These are phyloP conservation scores for Gila orcuttii DNA, from an alignment of 2,113 vertebrate species.

Conservation along the genomic window DNA sequence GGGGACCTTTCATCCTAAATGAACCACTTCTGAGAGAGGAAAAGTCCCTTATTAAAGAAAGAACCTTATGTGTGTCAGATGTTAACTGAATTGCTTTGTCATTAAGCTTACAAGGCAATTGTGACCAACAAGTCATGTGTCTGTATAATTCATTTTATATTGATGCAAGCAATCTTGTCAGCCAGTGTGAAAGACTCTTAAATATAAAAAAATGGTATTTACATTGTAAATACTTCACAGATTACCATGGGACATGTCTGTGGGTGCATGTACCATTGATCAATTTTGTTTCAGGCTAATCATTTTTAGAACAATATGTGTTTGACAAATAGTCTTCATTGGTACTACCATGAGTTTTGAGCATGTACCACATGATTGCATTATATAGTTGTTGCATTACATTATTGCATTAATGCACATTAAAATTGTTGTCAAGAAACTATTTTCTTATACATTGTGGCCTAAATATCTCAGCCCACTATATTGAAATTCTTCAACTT, in stretches of 20 bases:
- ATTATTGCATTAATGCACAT: too few relatives aligned
- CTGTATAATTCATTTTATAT: neutral
- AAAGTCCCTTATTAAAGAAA: conserved; percentile 32
- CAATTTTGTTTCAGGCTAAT: too few relatives aligned
- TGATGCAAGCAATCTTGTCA: neutral
- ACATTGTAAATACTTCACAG: neutral
- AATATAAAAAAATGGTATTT: neutral
- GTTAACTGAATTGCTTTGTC: conserved; percentile 19
- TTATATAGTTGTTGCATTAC: too few relatives aligned
- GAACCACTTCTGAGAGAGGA: neutral
- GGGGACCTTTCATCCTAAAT: conserved; percentile 48
- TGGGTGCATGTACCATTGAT: too few relatives aligned
- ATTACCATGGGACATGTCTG: neutral
- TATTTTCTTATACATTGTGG: too few relatives aligned
- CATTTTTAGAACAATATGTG: too few relatives aligned
- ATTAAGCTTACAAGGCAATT: conserved; percentile 7
- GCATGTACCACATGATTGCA: too few relatives aligned
- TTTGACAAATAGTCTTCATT: too few relatives aligned
- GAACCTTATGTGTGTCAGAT: conserved; percentile 16
- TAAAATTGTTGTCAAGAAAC: too few relatives aligned
- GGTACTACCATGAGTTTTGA: too few relatives aligned
- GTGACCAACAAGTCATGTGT: conserved; percentile 7
- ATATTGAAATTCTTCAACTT: too few relatives aligned
- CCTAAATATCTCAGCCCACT: too few relatives aligned
- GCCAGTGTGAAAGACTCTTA: neutral